Base-by-base conservation (phyloP, 1,140 invertebrate genomes). In the Trichonephila inaurata region DNA sequence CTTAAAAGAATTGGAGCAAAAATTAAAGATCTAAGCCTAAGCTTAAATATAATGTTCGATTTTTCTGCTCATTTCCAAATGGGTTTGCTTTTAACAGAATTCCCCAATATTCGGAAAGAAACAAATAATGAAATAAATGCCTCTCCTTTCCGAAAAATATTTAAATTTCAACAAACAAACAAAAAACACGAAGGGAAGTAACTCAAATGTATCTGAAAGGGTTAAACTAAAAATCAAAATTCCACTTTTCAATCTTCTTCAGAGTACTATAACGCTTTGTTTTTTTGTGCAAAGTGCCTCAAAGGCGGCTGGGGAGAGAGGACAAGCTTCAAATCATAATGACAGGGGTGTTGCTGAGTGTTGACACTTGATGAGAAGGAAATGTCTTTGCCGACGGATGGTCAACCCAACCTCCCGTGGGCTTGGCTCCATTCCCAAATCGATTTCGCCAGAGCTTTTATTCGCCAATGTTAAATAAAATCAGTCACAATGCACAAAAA, bases 311-410 rank as follows among this genome's bases (percentile, higher is more conserved):
- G 33, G 28, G 33, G 33, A 40, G 33, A 51, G 51, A 77, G 72
- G 72, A 77, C 72, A 77, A 77, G 7, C 72, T 33, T 77, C 33
- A 24, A 77, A 77, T 77, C 24, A 16, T 77, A 77, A 77, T 77
- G 72, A 77, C 72, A 77, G 72, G 72, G 72, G 72, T 77, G 72
- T 77, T 77, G 72, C 72, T 77, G 72, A 77, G 72, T 77, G 72
- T 77, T 77, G 72, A 77, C 72, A 77, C 72, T 77, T 77, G 72
- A 77, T 77, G 72, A 40, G 72, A 33, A 33, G 72, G 72, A 77
- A 77, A 77, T 77, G 72, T 77, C 72, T 24, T 28, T 40, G 24
- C 21, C 18, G 16, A 6, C 18, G 21, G 21, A 40, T 77, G 72
- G 72, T 77, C 72, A 77, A 77, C 72, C 72, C 72, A 77, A 33